phyloP scores from a whole-genome alignment of 2,113 vertebrate species.

The Hucho hucho region DNA sequence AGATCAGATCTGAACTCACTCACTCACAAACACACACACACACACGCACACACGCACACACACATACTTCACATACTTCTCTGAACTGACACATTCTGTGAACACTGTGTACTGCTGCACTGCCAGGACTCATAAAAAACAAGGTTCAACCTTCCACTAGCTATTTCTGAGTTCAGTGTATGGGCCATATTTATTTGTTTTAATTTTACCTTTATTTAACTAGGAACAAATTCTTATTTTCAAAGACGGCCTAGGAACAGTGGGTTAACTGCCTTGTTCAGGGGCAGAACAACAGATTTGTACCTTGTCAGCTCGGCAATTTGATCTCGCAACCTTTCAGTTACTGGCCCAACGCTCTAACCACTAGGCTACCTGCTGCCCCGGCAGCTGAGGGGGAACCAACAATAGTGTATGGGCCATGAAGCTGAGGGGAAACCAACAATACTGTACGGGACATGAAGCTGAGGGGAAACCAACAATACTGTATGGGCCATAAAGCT shows the following conservation, averaged over 20 bases:
- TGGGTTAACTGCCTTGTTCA: too few species aligned
- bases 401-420: conserved; percentile 40
- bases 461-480: conserved; percentile 52
- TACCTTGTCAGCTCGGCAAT: too few species aligned
- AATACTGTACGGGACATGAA: conserved; percentile 26
- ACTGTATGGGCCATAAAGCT: conserved; percentile 2
- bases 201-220: too few species aligned
- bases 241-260: too few species aligned
- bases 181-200: too few species aligned
- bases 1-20: conserved; percentile 38
- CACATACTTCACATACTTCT: conserved; percentile 29
- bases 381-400: conserved; percentile 52
- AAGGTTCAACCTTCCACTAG: conserved; percentile 39
- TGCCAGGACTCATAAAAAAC: conserved; percentile 59
- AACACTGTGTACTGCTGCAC: conserved; percentile 39
- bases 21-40: background rate
- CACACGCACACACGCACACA: conserved; percentile 8
- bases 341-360: too few species aligned
- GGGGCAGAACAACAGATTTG: too few species aligned
- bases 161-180: conserved; percentile 61
- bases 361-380: too few species aligned
- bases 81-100: conserved; percentile 37
- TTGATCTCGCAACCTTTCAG: too few species aligned
- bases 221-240: too few species aligned
- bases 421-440: conserved; percentile 40